A percentile compares a stretch with the other conserved stretches of the same genome.
Conservation (phyloP, 2,888 invertebrate genomes). For the Coremacera marginata region DNA sequence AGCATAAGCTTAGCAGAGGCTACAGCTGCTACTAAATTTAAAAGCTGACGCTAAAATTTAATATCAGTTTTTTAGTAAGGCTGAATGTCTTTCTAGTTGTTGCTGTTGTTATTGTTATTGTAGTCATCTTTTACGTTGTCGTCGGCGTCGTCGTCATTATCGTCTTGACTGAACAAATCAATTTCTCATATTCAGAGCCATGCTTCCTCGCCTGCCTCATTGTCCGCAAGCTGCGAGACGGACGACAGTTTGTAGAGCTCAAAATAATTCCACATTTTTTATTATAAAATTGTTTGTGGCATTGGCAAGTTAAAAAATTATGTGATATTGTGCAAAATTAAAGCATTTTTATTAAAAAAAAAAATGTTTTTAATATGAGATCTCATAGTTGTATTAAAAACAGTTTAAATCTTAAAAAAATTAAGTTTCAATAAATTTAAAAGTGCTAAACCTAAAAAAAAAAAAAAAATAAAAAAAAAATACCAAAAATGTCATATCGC, state of each 20-base stretch:
- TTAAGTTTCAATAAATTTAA: not conserved
- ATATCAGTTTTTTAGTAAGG: too few species aligned
- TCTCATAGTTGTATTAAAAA: not conserved
- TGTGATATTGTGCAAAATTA: not conserved
- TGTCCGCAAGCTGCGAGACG: not conserved
- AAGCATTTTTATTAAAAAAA: not conserved
- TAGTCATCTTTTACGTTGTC: conserved; percentile 6
- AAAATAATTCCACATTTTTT: conserved; percentile 12
- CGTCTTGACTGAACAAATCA: conserved; percentile 3
- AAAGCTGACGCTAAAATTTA: too few species aligned
- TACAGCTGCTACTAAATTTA: too few species aligned
- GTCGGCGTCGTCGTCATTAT: not conserved
- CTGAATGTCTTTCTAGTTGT: not conserved
- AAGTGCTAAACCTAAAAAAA: not conserved
- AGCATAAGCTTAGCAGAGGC: too few species aligned
- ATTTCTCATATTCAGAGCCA: conserved; percentile 21
- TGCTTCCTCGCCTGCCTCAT: conserved; percentile 8
- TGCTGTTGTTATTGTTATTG: too few species aligned
- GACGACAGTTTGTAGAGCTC: conserved; percentile 10
- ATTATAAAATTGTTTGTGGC: conserved; percentile 19
- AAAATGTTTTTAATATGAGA: not conserved
- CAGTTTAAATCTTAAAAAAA: not conserved
- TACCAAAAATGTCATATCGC: conserved; percentile 28
- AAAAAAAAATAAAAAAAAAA: not conserved
- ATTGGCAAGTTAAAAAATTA: conserved; percentile 1